Evolutionary conservation across 1,140 invertebrate genomes (phyloP).

Genomic region (Tachypleus tridentatus): DNA sequence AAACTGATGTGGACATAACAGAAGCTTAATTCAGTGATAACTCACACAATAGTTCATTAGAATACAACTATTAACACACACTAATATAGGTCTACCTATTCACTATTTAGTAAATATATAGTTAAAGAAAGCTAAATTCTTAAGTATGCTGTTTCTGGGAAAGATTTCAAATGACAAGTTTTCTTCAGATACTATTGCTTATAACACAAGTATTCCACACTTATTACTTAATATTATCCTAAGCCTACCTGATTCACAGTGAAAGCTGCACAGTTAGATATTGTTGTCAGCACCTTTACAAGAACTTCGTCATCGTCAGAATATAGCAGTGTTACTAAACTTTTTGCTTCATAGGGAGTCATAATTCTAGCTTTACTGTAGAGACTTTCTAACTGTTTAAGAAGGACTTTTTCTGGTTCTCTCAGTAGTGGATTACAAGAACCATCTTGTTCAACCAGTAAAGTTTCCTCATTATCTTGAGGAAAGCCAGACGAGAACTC

Average conservation of each 20-base stretch:
- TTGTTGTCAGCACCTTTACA: constrained; percentile 39
- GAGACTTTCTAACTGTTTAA: constrained; percentile 31
- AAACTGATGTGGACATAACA: too few species aligned
- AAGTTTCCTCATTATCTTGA: constrained; percentile 6
- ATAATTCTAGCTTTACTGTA: constrained; percentile 31
- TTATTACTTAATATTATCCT: too few species aligned
- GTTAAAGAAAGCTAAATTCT: too few species aligned
- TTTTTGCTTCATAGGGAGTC: constrained; percentile 40
- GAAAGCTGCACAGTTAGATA: constrained; percentile 45
- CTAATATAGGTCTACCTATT: too few species aligned
- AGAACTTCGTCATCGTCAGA: constrained; percentile 39
- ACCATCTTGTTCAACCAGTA: neutral
- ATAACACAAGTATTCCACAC: too few species aligned
- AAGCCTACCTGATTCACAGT: constrained; percentile 32
- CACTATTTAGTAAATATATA: too few species aligned
- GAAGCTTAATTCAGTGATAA: too few species aligned
- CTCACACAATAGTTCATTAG: constrained; percentile 14
- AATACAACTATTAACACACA: neutral
- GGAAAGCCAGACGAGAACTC: constrained; percentile 1
- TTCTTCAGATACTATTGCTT: too few species aligned
- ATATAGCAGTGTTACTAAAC: constrained; percentile 40
- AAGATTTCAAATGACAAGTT: too few species aligned
- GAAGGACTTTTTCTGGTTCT: constrained; percentile 30
- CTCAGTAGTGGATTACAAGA: constrained; percentile 15
- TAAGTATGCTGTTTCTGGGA: too few species aligned